phyloP scores from a whole-genome alignment of 2,888 invertebrate species.

The Alloscopus bannaensis region DNA sequence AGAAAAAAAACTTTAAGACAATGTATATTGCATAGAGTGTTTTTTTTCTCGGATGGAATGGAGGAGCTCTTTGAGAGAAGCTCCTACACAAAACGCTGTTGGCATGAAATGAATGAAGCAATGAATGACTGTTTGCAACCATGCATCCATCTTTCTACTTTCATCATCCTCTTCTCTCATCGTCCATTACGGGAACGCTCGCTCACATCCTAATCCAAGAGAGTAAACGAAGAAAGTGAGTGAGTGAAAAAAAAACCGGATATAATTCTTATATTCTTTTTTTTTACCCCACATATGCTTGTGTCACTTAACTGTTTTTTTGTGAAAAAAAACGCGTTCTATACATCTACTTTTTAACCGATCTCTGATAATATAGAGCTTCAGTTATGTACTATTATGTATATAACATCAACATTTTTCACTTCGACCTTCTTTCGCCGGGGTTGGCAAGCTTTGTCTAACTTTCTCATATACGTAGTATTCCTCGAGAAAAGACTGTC shows the following conservation, averaged over 20 bases:
- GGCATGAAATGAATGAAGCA: slow-evolving; percentile 40
- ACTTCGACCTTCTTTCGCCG: slow-evolving; percentile 15
- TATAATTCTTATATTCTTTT: slow-evolving; percentile 12
- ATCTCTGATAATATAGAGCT: too few species aligned
- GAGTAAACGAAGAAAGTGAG: background rate
- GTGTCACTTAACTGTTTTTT: too few species aligned
- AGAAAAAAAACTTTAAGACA: slow-evolving; percentile 33
- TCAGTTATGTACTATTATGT: too few species aligned
- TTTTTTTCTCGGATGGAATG: slow-evolving; percentile 17
- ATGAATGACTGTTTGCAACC: slow-evolving; percentile 29
- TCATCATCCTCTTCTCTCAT: background rate
- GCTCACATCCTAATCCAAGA: background rate
- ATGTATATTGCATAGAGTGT: slow-evolving; percentile 16
- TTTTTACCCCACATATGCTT: background rate
- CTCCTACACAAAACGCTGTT: slow-evolving; percentile 2
- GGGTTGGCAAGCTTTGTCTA: background rate
- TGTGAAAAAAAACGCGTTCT: background rate
- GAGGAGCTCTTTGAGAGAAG: background rate
- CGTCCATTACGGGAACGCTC: too few species aligned
- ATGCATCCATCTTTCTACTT: slow-evolving; percentile 22
- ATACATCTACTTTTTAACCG: too few species aligned
- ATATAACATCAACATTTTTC: too few species aligned
- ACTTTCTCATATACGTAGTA: background rate
- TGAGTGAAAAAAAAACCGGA: background rate
- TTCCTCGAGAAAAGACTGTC: slow-evolving; percentile 6